These are phyloP conservation scores for Alviniconcha marisindica DNA, from an alignment of 1,140 invertebrate genomes.

Conservation along the genomic window DNA sequence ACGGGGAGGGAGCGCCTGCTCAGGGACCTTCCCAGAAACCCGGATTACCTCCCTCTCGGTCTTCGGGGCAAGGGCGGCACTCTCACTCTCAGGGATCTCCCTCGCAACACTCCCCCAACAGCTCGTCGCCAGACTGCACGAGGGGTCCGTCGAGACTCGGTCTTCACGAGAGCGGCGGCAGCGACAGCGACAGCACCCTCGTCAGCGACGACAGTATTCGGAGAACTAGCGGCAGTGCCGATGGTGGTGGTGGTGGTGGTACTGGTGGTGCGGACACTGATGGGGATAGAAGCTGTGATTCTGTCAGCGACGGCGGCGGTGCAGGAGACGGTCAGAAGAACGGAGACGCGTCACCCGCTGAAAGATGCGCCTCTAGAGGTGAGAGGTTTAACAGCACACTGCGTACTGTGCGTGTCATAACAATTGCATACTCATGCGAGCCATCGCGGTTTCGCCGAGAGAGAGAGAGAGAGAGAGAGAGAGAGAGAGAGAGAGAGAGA, in stretches of 20 bases:
- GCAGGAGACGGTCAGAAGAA: neutral
- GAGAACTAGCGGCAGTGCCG: neutral
- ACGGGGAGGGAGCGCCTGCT: no score
- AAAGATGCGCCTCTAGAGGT: no score
- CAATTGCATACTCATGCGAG: no score
- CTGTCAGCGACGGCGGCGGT: neutral
- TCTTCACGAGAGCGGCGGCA: neutral
- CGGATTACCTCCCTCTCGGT: no score
- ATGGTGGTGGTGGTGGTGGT: neutral
- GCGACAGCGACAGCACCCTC: neutral
- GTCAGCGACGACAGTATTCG: neutral
- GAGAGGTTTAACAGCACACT: no score
- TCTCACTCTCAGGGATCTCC: neutral
- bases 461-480: no score
- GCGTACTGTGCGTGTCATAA: no score
- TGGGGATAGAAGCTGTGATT: neutral
- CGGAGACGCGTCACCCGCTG: no score
- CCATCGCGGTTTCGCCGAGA: no score
- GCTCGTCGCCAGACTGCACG: no score
- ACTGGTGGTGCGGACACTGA: neutral
- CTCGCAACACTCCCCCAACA: neutral
- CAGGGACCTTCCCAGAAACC: no score
- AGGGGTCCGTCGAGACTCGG: neutral
- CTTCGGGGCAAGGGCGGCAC: neutral
- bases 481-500: no score